Percentiles rank a stretch among this genome's conserved stretches.
Conservation (phyloP, 2,888 invertebrate species). For the Acleris holmiana region DNA sequence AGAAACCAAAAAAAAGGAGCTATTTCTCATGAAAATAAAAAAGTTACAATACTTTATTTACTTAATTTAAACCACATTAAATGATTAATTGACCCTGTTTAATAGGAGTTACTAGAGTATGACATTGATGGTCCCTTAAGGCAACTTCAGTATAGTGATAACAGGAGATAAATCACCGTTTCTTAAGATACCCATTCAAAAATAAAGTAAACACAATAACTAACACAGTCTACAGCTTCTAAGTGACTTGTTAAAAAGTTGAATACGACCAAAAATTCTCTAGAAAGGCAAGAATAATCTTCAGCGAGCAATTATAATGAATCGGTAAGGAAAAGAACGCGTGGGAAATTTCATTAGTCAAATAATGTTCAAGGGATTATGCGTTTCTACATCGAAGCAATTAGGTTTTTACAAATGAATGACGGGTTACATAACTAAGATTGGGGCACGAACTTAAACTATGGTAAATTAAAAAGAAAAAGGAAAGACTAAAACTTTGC, state of each 20-base stretch:
- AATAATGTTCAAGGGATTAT: slow-evolving; percentile 34
- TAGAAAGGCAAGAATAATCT: slow-evolving; percentile 36
- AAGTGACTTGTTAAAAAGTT: slow-evolving; percentile 35
- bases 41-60: no score
- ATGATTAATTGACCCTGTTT: no score
- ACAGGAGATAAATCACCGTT: no score
- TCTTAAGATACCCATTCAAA: no score
- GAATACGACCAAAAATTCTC: slow-evolving; percentile 32
- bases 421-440: not conserved
- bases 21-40: no score
- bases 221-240: slow-evolving; percentile 2
- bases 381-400: slow-evolving; percentile 4
- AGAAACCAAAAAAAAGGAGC: no score
- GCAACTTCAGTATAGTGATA: no score
- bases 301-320: slow-evolving; percentile 29
- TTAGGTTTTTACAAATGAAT: slow-evolving; percentile 16
- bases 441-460: not conserved
- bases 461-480: not conserved
- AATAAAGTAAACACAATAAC: no score
- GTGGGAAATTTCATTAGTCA: slow-evolving; percentile 31
- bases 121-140: no score
- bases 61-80: no score
- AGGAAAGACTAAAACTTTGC: no score
- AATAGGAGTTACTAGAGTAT: no score
- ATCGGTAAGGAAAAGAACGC: slow-evolving; percentile 34